Evolutionary conservation across 2,113 vertebrate genomes (phyloP).

Genomic region (Elachura formosa): DNA sequence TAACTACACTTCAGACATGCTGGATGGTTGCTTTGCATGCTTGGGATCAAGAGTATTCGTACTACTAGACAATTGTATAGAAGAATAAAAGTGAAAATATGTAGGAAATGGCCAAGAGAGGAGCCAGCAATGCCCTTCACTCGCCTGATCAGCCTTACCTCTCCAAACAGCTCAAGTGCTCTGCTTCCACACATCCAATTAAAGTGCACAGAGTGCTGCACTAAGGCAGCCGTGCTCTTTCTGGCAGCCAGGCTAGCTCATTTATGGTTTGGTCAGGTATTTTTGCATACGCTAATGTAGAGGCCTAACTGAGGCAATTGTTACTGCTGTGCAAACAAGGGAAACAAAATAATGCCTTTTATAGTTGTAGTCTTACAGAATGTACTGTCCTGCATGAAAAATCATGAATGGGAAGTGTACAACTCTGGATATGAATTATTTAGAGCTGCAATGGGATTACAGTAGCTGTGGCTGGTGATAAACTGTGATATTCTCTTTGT

Average conservation of each 20-base stretch:
- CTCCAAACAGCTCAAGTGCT: neutral
- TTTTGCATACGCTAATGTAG: neutral
- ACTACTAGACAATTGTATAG: neutral
- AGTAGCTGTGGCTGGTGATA: neutral
- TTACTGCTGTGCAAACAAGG: neutral
- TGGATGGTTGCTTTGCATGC: neutral
- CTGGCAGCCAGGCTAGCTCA: neutral
- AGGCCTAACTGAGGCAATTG: neutral
- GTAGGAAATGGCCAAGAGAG: neutral
- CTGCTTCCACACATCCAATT: neutral
- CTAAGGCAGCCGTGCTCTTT: neutral
- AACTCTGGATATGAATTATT: neutral
- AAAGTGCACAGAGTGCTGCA: neutral
- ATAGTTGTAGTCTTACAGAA: neutral
- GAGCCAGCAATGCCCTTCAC: neutral
- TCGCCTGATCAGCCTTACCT: neutral
- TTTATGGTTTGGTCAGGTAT: neutral
- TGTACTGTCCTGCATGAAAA: neutral
- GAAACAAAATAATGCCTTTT: neutral
- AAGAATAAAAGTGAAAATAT: neutral
- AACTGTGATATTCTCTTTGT: neutral
- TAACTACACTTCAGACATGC: neutral
- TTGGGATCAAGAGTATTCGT: neutral
- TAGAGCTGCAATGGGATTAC: neutral
- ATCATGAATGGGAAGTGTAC: neutral